phyloP scores from a whole-genome alignment of 1,140 invertebrate species.

The Drosophila watanabei region DNA sequence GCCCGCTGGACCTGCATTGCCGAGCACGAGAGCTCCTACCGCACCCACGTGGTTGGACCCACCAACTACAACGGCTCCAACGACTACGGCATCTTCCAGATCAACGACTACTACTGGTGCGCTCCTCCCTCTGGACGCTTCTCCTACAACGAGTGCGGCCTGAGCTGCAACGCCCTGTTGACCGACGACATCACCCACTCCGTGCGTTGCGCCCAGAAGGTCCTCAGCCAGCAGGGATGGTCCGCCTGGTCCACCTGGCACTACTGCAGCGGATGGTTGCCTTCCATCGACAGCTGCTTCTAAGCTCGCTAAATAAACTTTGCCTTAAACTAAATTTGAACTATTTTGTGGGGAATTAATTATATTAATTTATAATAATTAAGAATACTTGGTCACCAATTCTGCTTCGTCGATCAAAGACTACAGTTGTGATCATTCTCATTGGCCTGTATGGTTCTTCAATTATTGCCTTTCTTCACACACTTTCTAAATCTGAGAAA shows the following conservation, averaged over 20 bases:
- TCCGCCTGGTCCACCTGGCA: too few relatives aligned
- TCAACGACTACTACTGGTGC: constrained; percentile 81
- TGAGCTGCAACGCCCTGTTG: too few relatives aligned
- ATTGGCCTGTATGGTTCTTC: constrained; percentile 11
- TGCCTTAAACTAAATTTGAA: neutral
- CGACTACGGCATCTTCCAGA: constrained; percentile 81
- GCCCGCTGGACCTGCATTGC: too few relatives aligned
- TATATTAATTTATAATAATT: too few relatives aligned
- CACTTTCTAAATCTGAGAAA: constrained; percentile 62
- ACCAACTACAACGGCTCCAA: constrained; percentile 70
- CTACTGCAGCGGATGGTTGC: constrained; percentile 22
- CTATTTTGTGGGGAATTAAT: neutral
- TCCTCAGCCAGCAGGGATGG: too few relatives aligned
- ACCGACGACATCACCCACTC: too few relatives aligned
- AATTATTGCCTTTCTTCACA: constrained; percentile 33
- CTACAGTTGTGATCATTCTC: constrained; percentile 9
- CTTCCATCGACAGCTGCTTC: constrained; percentile 64
- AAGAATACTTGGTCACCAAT: too few relatives aligned
- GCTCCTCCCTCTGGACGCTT: constrained; percentile 28
- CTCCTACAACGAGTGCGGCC: too few relatives aligned
- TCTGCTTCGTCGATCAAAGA: neutral
- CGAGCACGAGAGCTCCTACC: too few relatives aligned
- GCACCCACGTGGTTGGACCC: constrained; percentile 46
- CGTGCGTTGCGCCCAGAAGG: too few relatives aligned
- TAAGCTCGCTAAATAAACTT: constrained; percentile 29